Evolutionary conservation across 2,797 vertebrate genomes (phyloP).

Genomic region (Rhodeus uyekii): DNA sequence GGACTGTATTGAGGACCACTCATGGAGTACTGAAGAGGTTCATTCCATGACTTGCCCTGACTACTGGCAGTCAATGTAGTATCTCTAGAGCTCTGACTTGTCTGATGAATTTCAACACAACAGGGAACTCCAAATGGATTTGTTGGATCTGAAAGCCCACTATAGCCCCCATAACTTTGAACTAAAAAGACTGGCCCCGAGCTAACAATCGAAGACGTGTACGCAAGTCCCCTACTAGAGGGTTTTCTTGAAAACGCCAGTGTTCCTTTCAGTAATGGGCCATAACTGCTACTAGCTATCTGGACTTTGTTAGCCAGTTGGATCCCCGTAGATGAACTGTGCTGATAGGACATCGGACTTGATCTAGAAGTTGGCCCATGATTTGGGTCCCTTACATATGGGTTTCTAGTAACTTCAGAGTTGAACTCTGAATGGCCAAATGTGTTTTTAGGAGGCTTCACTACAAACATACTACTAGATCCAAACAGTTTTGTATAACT

Average conservation of each 20-base stretch:
- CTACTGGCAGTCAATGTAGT: background rate
- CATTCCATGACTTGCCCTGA: background rate
- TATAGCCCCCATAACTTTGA: background rate
- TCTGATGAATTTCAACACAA: background rate
- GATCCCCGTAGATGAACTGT: background rate
- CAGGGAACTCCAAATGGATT: background rate
- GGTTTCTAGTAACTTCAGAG: background rate
- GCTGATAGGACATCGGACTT: background rate
- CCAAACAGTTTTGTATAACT: background rate
- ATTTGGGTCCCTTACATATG: background rate
- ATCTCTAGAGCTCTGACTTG: background rate
- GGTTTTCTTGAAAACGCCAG: background rate
- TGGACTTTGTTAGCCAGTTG: background rate
- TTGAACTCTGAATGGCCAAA: background rate
- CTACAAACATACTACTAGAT: background rate
- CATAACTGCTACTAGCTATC: background rate
- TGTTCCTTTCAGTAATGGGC: background rate
- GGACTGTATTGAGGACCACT: background rate
- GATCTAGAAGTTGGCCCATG: background rate
- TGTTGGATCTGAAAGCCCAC: background rate
- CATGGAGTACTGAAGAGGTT: background rate
- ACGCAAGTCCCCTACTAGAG: background rate
- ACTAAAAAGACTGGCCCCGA: background rate
- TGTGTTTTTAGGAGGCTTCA: background rate
- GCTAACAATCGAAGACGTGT: conserved; percentile 4